A percentile compares a stretch with the other conserved stretches of the same genome.
These are phyloP conservation scores for Acrocyrtus sp. DNA, from an alignment of 2,888 invertebrate species.

Conservation along the genomic window DNA sequence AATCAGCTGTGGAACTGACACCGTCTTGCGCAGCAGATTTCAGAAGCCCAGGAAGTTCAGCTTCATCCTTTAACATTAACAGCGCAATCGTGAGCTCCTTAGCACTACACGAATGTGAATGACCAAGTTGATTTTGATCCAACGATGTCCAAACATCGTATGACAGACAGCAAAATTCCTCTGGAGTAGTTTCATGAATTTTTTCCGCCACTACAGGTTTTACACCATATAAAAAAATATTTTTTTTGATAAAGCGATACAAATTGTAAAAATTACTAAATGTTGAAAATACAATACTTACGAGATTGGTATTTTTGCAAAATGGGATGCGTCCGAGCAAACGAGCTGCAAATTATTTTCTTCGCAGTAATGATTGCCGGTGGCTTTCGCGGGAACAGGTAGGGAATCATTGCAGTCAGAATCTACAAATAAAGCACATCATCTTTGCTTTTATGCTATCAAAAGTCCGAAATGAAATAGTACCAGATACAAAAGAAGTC, in stretches of 20 bases:
- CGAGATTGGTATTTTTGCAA: constrained; percentile 61
- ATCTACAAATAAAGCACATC: constrained; percentile 63
- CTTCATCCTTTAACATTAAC: constrained; percentile 22
- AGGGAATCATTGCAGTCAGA: constrained; percentile 73
- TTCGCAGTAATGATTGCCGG: constrained; percentile 67
- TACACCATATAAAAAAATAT: not conserved
- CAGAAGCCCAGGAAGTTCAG: not conserved
- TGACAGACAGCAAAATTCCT: constrained; percentile 50
- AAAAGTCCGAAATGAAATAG: not conserved
- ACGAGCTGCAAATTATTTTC: constrained; percentile 67
- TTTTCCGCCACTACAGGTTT: constrained; percentile 1
- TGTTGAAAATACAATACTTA: constrained; percentile 21
- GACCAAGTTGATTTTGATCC: not conserved
- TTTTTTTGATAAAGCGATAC: not conserved
- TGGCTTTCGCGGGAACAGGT: constrained; percentile 71
- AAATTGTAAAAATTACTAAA: constrained; percentile 4
- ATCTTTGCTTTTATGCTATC: not conserved
- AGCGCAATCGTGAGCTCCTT: constrained; percentile 25
- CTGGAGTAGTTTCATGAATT: constrained; percentile 16
- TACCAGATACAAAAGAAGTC: not conserved
- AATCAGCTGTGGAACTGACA: constrained; percentile 21
- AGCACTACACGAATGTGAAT: not conserved
- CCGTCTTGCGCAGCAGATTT: constrained; percentile 2
- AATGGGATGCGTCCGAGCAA: constrained; percentile 67
- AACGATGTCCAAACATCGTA: constrained; percentile 18